These are phyloP conservation scores for Podotricha telesiphe DNA, from an alignment of 2,888 invertebrate species.

Conservation along the genomic window DNA sequence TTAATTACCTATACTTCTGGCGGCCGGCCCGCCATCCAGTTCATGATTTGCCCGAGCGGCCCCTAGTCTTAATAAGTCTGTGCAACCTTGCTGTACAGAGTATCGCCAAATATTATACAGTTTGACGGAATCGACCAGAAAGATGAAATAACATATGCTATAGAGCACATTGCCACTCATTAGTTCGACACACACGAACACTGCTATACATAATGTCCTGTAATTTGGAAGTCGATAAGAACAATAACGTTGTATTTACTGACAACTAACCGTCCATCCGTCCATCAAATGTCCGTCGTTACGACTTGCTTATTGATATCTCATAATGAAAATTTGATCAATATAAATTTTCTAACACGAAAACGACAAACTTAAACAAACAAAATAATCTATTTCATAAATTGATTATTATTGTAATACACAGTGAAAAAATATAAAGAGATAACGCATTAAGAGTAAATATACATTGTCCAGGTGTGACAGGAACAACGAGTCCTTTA, in stretches of 20 bases:
- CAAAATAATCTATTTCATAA: neutral
- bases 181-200: too few species aligned
- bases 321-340: constrained; percentile 4
- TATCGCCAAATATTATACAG: too few species aligned
- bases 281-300: too few species aligned
- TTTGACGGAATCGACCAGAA: too few species aligned
- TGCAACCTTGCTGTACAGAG: too few species aligned
- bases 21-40: too few species aligned
- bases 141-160: too few species aligned
- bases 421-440: neutral
- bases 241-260: constrained; percentile 15
- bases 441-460: neutral
- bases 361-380: neutral
- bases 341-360: neutral
- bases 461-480: constrained; percentile 14
- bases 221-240: neutral
- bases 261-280: constrained; percentile 18
- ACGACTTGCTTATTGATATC: constrained; percentile 26
- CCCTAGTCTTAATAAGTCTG: too few species aligned
- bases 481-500: constrained; percentile 4
- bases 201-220: neutral
- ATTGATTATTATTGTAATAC: neutral
- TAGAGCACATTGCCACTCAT: too few species aligned
- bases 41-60: too few species aligned
- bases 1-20: too few species aligned